Conservation (phyloP, 2,113 vertebrate species). For the Bombycilla garrulus region DNA sequence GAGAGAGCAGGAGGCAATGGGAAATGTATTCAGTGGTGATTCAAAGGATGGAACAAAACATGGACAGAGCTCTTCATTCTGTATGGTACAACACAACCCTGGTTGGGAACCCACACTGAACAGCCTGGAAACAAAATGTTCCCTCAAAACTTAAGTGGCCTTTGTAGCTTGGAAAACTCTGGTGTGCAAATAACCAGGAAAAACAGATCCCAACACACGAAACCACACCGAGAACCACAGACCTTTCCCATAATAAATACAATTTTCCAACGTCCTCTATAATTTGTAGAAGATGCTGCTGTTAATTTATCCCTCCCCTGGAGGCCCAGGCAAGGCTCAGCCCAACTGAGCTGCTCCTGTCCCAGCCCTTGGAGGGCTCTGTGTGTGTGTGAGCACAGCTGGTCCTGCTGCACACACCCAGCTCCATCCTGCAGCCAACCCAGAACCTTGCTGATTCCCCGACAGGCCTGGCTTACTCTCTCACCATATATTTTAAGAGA, state of each 20-base stretch:
- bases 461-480: not conserved
- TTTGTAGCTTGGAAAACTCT: not conserved
- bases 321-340: not conserved
- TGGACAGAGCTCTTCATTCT: not conserved
- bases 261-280: accelerated
- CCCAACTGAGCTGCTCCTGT: not conserved
- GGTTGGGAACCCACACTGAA: not conserved
- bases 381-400: not conserved
- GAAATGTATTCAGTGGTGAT: not conserved
- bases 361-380: not conserved
- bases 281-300: not conserved
- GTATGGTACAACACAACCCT: not conserved
- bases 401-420: not conserved
- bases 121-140: not conserved
- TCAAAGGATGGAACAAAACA: not conserved
- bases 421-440: not conserved
- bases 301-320: not conserved
- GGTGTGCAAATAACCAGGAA: not conserved
- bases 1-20: not conserved
- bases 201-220: not conserved
- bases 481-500: not conserved
- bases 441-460: not conserved
- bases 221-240: not conserved
- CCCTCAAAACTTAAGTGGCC: not conserved
- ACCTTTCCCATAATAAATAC: not conserved